Percentiles rank a stretch among this genome's conserved stretches.
These are phyloP conservation scores for Saccostrea glomerata DNA, from an alignment of 1,140 invertebrate genomes.

Conservation along the genomic window DNA sequence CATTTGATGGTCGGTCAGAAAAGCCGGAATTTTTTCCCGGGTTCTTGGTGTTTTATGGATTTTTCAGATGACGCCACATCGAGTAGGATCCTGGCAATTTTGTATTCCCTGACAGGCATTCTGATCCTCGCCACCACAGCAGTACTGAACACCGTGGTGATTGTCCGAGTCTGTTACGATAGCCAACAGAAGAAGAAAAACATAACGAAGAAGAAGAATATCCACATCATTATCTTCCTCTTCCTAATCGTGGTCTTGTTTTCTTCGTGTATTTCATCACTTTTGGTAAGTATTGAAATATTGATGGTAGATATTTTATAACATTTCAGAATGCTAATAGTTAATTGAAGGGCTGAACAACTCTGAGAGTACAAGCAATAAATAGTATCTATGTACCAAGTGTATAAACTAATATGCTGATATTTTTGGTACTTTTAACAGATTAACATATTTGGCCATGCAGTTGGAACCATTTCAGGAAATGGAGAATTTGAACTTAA, in stretches of 20 bases:
- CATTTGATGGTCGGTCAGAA: constrained; percentile 67
- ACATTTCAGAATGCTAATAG: too few relatives aligned
- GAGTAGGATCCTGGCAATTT: neutral
- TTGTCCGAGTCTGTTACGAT: neutral
- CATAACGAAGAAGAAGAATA: neutral
- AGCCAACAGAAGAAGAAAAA: constrained; percentile 8
- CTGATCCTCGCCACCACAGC: neutral
- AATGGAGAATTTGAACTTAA: constrained; percentile 22
- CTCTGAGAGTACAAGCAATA: too few relatives aligned
- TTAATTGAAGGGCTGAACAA: too few relatives aligned
- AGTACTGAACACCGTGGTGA: neutral
- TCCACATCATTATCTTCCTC: constrained; percentile 4
- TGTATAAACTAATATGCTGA: too few relatives aligned
- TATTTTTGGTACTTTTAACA: neutral
- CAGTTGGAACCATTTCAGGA: neutral
- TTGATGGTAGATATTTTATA: too few relatives aligned
- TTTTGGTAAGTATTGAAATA: constrained; percentile 19
- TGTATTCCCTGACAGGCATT: neutral
- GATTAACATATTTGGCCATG: constrained; percentile 26
- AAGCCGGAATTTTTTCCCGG: constrained; percentile 1
- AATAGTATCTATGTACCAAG: too few relatives aligned
- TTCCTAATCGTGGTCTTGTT: constrained; percentile 21
- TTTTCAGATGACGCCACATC: neutral
- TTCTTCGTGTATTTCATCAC: neutral
- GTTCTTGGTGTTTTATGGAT: constrained; percentile 32